These are phyloP conservation scores for Drosophila acutilabella DNA, from an alignment of 2,888 invertebrate species.

Conservation along the genomic window DNA sequence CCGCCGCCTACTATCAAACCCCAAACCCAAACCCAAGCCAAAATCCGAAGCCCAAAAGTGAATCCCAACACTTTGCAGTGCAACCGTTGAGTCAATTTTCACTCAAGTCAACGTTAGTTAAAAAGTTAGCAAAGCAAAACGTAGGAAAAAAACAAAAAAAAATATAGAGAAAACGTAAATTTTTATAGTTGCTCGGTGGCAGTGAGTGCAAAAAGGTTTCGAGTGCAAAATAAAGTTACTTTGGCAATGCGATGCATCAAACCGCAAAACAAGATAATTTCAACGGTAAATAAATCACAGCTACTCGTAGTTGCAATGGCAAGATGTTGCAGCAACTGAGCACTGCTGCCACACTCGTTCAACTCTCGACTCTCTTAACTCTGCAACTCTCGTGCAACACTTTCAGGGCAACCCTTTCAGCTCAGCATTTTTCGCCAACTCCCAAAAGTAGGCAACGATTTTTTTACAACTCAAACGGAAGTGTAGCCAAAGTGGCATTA, in stretches of 20 bases:
- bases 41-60: neutral
- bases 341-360: slow-evolving; percentile 5
- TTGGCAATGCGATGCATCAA: slow-evolving; percentile 79
- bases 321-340: slow-evolving; percentile 16
- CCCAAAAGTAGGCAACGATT: slow-evolving; percentile 64
- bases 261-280: slow-evolving; percentile 83
- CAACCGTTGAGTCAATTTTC: slow-evolving; percentile 73
- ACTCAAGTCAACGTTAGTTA: slow-evolving; percentile 78
- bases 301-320: slow-evolving; percentile 36
- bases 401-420: neutral
- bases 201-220: slow-evolving; percentile 72
- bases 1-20: slow-evolving; percentile 45
- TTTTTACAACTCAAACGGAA: slow-evolving; percentile 23
- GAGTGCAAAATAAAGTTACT: slow-evolving; percentile 80
- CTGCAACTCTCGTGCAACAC: neutral
- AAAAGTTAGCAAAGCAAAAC: slow-evolving; percentile 70
- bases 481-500: slow-evolving; percentile 65
- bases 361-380: slow-evolving; percentile 1
- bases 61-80: slow-evolving; percentile 15
- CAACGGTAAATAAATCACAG: slow-evolving; percentile 83
- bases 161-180: slow-evolving; percentile 65
- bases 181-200: slow-evolving; percentile 63
- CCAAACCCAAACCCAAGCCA: slow-evolving; percentile 7
- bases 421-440: slow-evolving; percentile 38
- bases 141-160: slow-evolving; percentile 26